Conservation (phyloP, 2,888 invertebrate genomes). For the Ditylenchus weischeri region DNA sequence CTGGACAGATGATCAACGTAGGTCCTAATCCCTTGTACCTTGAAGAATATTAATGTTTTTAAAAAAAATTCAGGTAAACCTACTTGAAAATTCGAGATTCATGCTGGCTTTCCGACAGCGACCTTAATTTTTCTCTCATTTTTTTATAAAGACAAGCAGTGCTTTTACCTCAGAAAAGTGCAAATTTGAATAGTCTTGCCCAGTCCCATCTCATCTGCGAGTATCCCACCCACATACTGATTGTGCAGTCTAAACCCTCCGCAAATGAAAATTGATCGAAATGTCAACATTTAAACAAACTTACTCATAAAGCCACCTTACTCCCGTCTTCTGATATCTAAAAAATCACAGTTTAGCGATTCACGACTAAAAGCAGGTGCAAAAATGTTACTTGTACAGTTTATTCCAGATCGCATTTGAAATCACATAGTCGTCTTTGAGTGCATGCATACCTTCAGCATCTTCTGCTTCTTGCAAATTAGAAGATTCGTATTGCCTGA, state of each 20-base stretch:
- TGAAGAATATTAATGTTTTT: constrained; percentile 21
- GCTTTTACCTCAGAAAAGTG: constrained; percentile 24
- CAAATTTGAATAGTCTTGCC: constrained; percentile 72
- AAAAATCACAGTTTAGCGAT: constrained; percentile 23
- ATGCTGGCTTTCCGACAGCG: constrained; percentile 37
- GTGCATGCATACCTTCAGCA: constrained; percentile 25
- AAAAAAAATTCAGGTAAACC: neutral
- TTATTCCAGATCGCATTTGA: constrained; percentile 38
- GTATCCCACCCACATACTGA: constrained; percentile 74
- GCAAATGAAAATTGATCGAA: too few species aligned
- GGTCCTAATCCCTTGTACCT: constrained; percentile 75
- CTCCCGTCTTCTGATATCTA: constrained; percentile 76
- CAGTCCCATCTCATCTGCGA: constrained; percentile 82
- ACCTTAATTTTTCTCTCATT: constrained; percentile 11
- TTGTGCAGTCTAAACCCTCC: neutral
- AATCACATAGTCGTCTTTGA: constrained; percentile 36
- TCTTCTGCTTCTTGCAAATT: constrained; percentile 4
- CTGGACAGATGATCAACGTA: constrained; percentile 79
- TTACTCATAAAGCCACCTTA: constrained; percentile 82
- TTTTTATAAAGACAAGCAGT: too few species aligned
- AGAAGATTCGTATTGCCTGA: constrained; percentile 24
- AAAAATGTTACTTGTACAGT: constrained; percentile 44
- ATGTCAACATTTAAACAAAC: constrained; percentile 62
- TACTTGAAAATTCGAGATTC: constrained; percentile 35
- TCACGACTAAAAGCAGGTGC: neutral